Evolutionary conservation across 2,888 invertebrate species (phyloP).

Genomic region (Drosophila fulvimacula): DNA sequence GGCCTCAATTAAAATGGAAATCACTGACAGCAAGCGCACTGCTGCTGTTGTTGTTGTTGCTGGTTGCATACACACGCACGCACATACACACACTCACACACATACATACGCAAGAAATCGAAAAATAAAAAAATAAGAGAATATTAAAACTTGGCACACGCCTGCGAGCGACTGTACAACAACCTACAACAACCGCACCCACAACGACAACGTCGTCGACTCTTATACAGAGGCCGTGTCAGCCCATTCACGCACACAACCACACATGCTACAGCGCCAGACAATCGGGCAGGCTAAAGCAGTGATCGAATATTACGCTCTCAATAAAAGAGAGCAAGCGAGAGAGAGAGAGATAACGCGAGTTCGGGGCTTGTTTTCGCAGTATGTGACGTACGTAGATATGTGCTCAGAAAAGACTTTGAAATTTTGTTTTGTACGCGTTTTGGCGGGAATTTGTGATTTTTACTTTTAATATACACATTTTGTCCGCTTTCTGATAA

Average conservation of each 20-base stretch:
- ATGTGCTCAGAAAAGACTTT: too few relatives aligned
- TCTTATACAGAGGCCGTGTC: constrained; percentile 67
- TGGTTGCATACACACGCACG: background rate
- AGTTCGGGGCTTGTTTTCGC: constrained; percentile 48
- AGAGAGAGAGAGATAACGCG: constrained; percentile 2
- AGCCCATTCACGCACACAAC: constrained; percentile 45
- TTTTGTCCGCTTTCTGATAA: constrained; percentile 62
- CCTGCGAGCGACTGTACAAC: constrained; percentile 67
- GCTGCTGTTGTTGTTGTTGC: constrained; percentile 23
- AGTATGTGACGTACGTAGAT: too few relatives aligned
- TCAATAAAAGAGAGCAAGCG: constrained; percentile 12
- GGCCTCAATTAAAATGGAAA: constrained; percentile 70
- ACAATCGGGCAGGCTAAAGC: constrained; percentile 44
- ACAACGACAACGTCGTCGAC: constrained; percentile 54
- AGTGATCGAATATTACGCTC: constrained; percentile 1
- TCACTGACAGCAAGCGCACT: constrained; percentile 61
- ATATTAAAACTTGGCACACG: constrained; percentile 64
- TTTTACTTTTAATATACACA: constrained; percentile 44
- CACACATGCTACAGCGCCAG: constrained; percentile 28
- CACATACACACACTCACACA: background rate
- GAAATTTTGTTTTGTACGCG: constrained; percentile 41
- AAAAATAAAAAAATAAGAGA: constrained; percentile 32
- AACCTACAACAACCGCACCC: constrained; percentile 68
- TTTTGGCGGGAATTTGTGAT: constrained; percentile 68
- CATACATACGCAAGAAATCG: background rate